Evolutionary conservation across 2,113 vertebrate genomes (phyloP).

Genomic region (Zosterops japonicus): DNA sequence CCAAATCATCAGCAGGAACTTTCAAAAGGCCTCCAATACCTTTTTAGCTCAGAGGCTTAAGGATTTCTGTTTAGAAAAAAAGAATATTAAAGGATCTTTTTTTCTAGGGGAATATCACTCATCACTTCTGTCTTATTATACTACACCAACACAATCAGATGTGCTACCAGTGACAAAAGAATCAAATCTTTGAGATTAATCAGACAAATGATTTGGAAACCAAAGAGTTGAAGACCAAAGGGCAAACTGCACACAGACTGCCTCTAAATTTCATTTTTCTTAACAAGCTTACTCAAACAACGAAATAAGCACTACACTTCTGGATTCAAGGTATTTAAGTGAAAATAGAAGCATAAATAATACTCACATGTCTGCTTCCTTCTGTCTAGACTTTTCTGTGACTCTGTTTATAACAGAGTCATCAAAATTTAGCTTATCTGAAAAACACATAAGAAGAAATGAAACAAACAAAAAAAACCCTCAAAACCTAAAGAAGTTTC

Average conservation of each 20-base stretch:
- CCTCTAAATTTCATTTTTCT: neutral
- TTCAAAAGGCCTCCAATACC: neutral
- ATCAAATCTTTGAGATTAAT: neutral
- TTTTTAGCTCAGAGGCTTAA: neutral
- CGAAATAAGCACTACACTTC: neutral
- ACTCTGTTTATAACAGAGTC: slow-evolving; percentile 83
- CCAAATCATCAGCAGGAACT: neutral
- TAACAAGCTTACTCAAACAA: neutral
- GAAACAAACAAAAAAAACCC: too few species aligned
- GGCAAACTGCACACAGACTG: neutral
- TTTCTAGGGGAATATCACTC: neutral
- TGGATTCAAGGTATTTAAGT: neutral
- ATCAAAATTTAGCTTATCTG: slow-evolving; percentile 80
- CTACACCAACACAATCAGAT: neutral
- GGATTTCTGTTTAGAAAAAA: neutral
- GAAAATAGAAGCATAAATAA: neutral
- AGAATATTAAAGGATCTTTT: neutral
- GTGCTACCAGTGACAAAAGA: neutral
- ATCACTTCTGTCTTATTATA: neutral
- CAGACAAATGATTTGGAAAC: neutral
- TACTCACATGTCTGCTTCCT: slow-evolving; percentile 82
- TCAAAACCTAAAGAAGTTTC: neutral
- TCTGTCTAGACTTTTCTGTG: slow-evolving; percentile 80
- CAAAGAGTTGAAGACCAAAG: neutral
- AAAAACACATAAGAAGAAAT: slow-evolving; percentile 14